Conservation (phyloP, 2,888 invertebrate species). For the Epinotia ramella region DNA sequence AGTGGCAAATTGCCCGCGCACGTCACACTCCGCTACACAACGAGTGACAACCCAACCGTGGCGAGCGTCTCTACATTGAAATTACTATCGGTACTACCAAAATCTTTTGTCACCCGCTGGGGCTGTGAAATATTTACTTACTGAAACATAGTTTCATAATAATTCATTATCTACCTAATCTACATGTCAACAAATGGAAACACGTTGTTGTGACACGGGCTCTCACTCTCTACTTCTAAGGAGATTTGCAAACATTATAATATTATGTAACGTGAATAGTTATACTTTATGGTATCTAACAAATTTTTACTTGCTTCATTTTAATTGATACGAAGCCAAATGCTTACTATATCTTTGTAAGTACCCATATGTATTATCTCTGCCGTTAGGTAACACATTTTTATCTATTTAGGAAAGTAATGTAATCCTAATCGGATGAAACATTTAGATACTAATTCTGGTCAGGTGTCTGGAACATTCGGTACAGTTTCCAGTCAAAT, state of each 20-base stretch:
- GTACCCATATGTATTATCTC: not conserved
- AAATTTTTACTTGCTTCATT: not conserved
- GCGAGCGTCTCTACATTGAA: conserved; percentile 15
- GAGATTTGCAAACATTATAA: not conserved
- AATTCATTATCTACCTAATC: conserved; percentile 7
- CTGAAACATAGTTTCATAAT: conserved; percentile 11
- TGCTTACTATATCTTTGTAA: not conserved
- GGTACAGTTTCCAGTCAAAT: not conserved
- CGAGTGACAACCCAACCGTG: conserved; percentile 7
- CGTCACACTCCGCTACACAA: conserved; percentile 4
- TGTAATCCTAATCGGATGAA: conserved; percentile 29
- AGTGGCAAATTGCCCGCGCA: not conserved
- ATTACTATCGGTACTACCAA: conserved; percentile 3
- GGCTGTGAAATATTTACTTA: conserved; percentile 26
- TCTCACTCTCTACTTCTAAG: not conserved
- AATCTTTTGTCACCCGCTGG: conserved; percentile 12
- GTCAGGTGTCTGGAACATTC: conserved; percentile 11
- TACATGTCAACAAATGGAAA: conserved; percentile 19
- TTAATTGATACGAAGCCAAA: not conserved
- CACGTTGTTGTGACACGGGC: not conserved
- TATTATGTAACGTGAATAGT: not conserved
- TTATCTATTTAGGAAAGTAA: conserved; percentile 38
- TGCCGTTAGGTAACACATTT: conserved; percentile 10
- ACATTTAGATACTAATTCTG: conserved; percentile 17
- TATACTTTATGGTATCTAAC: too few species aligned